Conservation (phyloP, 2,888 invertebrate genomes). For the Drosophila aldrichi region DNA sequence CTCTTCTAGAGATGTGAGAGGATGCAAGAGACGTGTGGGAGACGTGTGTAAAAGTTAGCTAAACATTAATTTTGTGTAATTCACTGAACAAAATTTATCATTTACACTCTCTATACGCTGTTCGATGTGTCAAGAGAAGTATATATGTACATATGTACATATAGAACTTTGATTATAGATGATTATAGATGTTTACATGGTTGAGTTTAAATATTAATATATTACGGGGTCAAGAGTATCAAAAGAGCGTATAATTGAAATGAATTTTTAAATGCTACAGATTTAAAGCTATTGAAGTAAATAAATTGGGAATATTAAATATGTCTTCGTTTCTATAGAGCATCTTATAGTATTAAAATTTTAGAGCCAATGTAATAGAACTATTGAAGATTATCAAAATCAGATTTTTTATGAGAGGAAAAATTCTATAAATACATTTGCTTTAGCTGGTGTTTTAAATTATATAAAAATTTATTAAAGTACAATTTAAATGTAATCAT, state of each 20-base stretch:
- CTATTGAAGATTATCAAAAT: not conserved
- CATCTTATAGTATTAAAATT: not conserved
- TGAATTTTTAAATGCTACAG: not conserved
- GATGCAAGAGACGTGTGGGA: not conserved
- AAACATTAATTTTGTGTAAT: constrained; percentile 41
- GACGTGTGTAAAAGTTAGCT: not conserved
- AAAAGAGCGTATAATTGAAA: not conserved
- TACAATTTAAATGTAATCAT: no score
- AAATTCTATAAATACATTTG: no score
- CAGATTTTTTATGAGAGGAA: no score
- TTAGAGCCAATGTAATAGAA: not conserved
- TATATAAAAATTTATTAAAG: no score
- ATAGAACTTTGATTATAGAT: not conserved
- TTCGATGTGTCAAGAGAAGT: not conserved
- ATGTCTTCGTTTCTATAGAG: not conserved
- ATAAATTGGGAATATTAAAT: not conserved
- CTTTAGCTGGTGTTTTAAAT: no score
- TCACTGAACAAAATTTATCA: constrained; percentile 31
- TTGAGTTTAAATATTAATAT: not conserved
- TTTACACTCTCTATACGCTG: constrained; percentile 6
- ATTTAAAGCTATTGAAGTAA: not conserved
- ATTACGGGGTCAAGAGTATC: not conserved
- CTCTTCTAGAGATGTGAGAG: not conserved
- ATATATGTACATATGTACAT: not conserved
- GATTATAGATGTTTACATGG: not conserved